Evolutionary conservation across 2,113 vertebrate species (phyloP), one percentile per base, ranked within the genome.

Genomic region (Thunnus thynnus): DNA sequence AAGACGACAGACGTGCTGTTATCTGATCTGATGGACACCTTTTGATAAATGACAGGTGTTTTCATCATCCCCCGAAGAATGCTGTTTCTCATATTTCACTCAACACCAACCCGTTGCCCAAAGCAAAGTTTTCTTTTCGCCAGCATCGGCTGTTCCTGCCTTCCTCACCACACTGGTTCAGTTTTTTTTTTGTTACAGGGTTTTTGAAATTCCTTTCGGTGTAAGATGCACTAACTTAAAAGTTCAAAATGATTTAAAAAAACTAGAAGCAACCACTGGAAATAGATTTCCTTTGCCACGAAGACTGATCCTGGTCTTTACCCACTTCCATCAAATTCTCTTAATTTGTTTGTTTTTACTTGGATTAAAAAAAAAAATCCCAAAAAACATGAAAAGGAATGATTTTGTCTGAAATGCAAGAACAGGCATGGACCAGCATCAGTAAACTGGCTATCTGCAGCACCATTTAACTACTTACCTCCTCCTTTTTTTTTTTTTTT

Each of bases 271-370:
- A 41, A 41, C 9, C 8, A 13, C 14, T 10, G 14, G 22, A 47
- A 30, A 52, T 16, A 14, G 12, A 3, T 41, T 58, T 81, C 1
- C 11, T 20, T 55, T 8, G 47, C 13, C 73, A 27, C 8, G 0
- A 3, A 62, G 27, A 41, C 83, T 84, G 82, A 88, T 81, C 46
- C 67, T 83, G 80, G 82, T 88, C 77, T 82, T 60, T 72, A 73
- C 76, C 65, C 18, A 76, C 52, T 73, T 77, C 16, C 3, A 41
- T 51, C 63, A 9, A 66, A 46, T 47, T 22, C 0, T 20, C 1
- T 1, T 16, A 20, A 30, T 41, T 52, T 6, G 10, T 12, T 62
- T 44, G 27, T 50, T 60, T 41, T 44, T 5, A 25, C n/a, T 11
- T 27, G 36, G 36, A 41, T 41, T 41, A 0, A 2, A 9, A 41